Evolutionary conservation across 2,797 vertebrate species (phyloP), one percentile per base, ranked within the genome.

Genomic region (Bradypodion ventrale): DNA sequence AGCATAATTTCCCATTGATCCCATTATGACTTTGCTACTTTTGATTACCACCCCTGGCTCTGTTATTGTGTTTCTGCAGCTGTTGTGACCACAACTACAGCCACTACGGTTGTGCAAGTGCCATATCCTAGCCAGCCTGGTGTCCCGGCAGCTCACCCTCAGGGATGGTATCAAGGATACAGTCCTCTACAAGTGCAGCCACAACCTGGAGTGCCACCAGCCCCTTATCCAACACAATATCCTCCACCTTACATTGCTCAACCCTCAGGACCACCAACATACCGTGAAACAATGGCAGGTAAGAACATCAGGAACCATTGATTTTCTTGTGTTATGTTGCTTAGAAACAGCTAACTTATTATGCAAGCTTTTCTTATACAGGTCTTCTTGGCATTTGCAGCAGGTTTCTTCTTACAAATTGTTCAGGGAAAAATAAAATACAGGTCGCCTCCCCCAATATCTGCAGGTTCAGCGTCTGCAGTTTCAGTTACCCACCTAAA

Each of bases 241-340:
- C 95, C 96, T n/a, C 96, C 96, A 8, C 96, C 95, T 60, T 97
- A 96, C 80, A 93, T 92, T 3, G 91, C 87, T 66, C 95, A 95
- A 81, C 93, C 95, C 0, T 4, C 84, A 2, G 95, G 94, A 72
- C 96, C 95, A 1, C 96, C 95, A 0, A 92, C 95, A 35, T 96
- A 96, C 44, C 94, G 95, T 2, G 95, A 96, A 87, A 95, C 92
- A 0, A 3, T 96, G 85, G 90, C 94, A 91, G 96, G 96, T 96
- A 92, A 95, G 93, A 44, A 21, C 29, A 32, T 42, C 62, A 66
- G 27, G 69, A 49, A 19, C 7, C 4, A 69, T 77, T 35, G 32
- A 37, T 88, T 62, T n/a, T 1, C 60, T 32, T 70, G 56, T 23
- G 62, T 21, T 37, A 46, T 27, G 32, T 46, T 44, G 66, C 75